Base-by-base conservation (phyloP, 2,888 invertebrate species). In the Phlogophora meticulosa region DNA sequence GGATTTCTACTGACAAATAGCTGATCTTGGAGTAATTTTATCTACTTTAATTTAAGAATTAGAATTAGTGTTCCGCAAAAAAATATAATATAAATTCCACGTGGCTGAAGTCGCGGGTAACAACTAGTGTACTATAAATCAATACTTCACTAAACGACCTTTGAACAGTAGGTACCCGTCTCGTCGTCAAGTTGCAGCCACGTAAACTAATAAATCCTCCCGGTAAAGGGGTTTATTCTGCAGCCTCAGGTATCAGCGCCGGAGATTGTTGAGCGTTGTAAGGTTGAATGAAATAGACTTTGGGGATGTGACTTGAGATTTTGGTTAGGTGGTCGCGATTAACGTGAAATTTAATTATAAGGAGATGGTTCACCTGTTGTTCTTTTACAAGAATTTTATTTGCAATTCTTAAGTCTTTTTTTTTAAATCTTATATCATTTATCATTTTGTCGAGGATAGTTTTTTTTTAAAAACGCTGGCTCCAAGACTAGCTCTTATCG, bases 191-290 rank as follows among this genome's bases (percentile, higher is more conserved):
- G 4, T 58, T 67, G 13, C 38, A 57, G 28, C 38, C 53, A 49
- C 55, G 42, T 64, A 68, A 73, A 51, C 45, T 51, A 56, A 78
- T 76, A 68, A 73, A 78, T 69, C 55, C 42, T 42, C n/a, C 7
- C 56, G 40, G 38, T 52, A 48, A 59, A 60, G 51, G 57, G 70
- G 55, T 64, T 58, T 73, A 71, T 42, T 49, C 40, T 40, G 15
- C 55, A 46, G 42, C 24, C 20, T 42, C 40, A 20, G 49, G 51
- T n/a, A 22, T 20, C 34, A 34, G 15, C n/a, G 36, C 11, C 5
- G 17, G 11, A 22, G 11, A 34, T 40, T 11, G 15, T 22, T 5
- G 28, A 2, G 28, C 2, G 5, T 28, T 38, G 34, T 32, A 45
- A 52, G 36, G 4, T 32, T 56, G 40, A 57, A 52, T 71, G 40